Percentiles rank a stretch among this genome's conserved stretches.
phyloP scores from a whole-genome alignment of 1,140 invertebrate genomes.

The Brachionus manjavacas region DNA sequence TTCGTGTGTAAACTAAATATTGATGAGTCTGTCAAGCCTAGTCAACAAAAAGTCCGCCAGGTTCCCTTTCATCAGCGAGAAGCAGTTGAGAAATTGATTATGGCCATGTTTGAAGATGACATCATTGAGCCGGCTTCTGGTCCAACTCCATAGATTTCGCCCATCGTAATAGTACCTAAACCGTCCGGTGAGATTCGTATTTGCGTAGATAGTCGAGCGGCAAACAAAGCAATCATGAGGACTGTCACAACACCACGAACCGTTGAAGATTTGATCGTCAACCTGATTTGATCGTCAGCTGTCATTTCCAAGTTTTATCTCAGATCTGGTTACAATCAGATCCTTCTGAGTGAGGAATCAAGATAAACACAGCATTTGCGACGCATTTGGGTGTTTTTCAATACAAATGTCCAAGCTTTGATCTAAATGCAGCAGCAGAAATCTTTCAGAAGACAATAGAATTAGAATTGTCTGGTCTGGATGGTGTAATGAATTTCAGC shows the following conservation, averaged over 20 bases:
- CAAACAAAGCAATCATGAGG: neutral
- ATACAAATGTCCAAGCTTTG: neutral
- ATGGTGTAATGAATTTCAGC: neutral
- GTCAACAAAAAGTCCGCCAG: neutral
- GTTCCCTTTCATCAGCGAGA: neutral
- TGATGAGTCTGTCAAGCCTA: conserved; percentile 3
- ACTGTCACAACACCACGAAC: neutral
- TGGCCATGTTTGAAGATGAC: conserved; percentile 42
- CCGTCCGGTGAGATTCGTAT: conserved; percentile 43
- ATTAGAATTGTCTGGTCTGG: neutral
- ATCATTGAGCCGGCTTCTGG: conserved; percentile 46
- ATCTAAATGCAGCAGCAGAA: neutral
- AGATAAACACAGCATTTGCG: neutral
- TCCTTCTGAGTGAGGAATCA: neutral
- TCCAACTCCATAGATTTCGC: conserved; percentile 49
- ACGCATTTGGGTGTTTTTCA: neutral
- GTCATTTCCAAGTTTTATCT: neutral
- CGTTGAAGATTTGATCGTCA: neutral
- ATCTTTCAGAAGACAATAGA: neutral
- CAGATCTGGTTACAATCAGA: neutral
- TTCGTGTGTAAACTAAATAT: neutral
- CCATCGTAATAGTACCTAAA: conserved; percentile 48
- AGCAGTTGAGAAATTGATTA: neutral
- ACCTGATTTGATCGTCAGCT: neutral
- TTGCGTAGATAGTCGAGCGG: neutral